A percentile compares a stretch with the other conserved stretches of the same genome.
These are phyloP conservation scores for Indri indri DNA, from an alignment of 2,113 vertebrate species.

Conservation along the genomic window DNA sequence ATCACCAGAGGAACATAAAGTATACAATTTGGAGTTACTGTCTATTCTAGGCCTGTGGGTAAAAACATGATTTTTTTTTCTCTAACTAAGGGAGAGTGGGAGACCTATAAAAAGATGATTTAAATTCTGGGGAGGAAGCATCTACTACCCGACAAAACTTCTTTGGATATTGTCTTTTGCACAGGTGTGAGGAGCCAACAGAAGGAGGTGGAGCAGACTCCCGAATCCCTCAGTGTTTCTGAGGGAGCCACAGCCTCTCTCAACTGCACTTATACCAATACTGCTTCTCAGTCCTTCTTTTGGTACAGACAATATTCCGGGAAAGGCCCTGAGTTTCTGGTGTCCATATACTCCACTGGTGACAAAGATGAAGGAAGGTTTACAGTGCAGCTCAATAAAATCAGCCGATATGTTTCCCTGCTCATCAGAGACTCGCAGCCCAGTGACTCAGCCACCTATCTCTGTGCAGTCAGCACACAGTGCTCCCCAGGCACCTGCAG, in stretches of 20 bases:
- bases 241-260: neutral
- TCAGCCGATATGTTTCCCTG: neutral
- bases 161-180: neutral
- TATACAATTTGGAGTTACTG: neutral
- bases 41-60: neutral
- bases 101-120: neutral
- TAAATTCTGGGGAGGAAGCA: neutral
- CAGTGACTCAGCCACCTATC: slow-evolving; percentile 51
- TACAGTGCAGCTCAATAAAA: fast-evolving
- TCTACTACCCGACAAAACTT: neutral
- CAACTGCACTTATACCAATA: neutral
- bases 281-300: fast-evolving
- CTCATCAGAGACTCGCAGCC: neutral
- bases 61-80: neutral
- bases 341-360: fast-evolving
- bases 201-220: slow-evolving; percentile 42
- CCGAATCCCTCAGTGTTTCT: neutral
- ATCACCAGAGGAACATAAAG: neutral
- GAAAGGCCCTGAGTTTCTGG: neutral
- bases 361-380: neutral
- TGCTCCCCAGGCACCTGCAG: neutral
- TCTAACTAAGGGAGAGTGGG: neutral
- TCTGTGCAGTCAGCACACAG: slow-evolving; percentile 59
- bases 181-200: slow-evolving; percentile 56
- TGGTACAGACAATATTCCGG: slow-evolving; percentile 62